Evolutionary conservation across 2,888 invertebrate genomes (phyloP).

Genomic region (Mycogona germanica): DNA sequence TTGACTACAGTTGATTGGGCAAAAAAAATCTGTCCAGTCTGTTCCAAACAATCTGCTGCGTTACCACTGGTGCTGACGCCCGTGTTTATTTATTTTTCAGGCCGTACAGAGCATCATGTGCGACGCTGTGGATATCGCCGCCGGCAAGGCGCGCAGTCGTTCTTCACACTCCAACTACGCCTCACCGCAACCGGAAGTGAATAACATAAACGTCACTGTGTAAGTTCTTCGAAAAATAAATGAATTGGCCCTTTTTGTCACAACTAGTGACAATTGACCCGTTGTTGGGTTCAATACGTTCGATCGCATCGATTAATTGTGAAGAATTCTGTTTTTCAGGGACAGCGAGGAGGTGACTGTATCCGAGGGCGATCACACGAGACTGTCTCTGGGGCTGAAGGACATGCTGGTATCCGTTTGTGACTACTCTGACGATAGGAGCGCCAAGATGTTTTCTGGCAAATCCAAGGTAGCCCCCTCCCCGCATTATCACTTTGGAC

Average conservation of each 20-base stretch:
- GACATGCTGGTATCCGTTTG: slow-evolving; percentile 71
- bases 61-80: too few relatives aligned
- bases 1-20: too few relatives aligned
- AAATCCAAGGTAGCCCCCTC: slow-evolving; percentile 32
- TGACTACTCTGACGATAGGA: slow-evolving; percentile 83
- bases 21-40: too few relatives aligned
- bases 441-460: slow-evolving; percentile 74
- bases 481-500: not conserved
- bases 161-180: not conserved
- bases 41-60: too few relatives aligned
- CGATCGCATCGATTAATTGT: not conserved
- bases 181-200: slow-evolving; percentile 23
- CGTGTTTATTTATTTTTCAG: slow-evolving; percentile 33
- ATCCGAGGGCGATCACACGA: slow-evolving; percentile 51
- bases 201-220: slow-evolving; percentile 30
- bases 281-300: not conserved
- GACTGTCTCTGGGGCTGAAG: slow-evolving; percentile 55
- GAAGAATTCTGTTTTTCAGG: slow-evolving; percentile 20
- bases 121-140: slow-evolving; percentile 55
- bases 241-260: not conserved
- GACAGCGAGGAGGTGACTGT: slow-evolving; percentile 45
- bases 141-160: slow-evolving; percentile 38
- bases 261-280: not conserved
- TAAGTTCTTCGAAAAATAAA: slow-evolving; percentile 24
- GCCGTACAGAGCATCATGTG: slow-evolving; percentile 61